These are phyloP conservation scores for Borostomias antarcticus DNA, from an alignment of 2,797 vertebrate genomes.

Conservation along the genomic window DNA sequence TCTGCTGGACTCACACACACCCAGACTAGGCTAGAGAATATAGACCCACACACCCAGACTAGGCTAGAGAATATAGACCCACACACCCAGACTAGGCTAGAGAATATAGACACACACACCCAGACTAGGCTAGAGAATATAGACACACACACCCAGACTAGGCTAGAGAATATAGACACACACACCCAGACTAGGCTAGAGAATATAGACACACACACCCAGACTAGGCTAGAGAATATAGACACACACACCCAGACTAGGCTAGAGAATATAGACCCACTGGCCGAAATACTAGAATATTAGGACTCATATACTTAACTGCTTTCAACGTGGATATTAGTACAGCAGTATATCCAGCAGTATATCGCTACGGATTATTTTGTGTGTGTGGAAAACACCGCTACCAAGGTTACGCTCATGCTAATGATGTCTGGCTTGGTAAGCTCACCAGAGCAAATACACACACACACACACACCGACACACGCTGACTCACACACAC, in stretches of 20 bases:
- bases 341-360: conserved; percentile 62
- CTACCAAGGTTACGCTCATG: too few species aligned
- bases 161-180: too few species aligned
- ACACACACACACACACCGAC: conserved; percentile 3
- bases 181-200: too few species aligned
- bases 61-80: background rate
- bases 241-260: conserved; percentile 53
- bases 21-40: too few species aligned
- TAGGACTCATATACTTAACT: conserved; percentile 66
- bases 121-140: too few species aligned
- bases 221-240: too few species aligned
- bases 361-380: conserved; percentile 67
- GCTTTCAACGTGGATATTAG: conserved; percentile 74
- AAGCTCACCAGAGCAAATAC: too few species aligned
- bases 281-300: conserved; percentile 60
- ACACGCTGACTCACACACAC: conserved; percentile 13
- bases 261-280: conserved; percentile 69
- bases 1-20: too few species aligned
- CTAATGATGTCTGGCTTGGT: too few species aligned
- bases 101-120: background rate
- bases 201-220: too few species aligned
- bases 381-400: conserved; percentile 59
- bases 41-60: too few species aligned
- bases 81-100: background rate
- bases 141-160: too few species aligned